Base-by-base conservation (phyloP, 2,797 vertebrate species). In the Melanotaenia parkinsoni region DNA sequence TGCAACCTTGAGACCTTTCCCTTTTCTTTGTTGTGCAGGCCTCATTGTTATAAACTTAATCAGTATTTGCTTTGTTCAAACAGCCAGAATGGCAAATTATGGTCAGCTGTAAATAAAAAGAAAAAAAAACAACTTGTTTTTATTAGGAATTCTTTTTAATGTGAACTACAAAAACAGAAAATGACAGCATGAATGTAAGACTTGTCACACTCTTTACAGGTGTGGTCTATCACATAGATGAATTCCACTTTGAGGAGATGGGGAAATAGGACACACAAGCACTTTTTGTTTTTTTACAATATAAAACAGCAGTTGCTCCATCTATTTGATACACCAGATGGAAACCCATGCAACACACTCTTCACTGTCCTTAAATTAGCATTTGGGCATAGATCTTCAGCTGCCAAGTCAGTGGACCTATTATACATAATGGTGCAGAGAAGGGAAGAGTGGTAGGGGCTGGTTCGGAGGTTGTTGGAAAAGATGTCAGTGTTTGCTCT, bases 401-500 rank as follows among this genome's bases (percentile, higher is more conserved):
- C 96, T 95, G 96, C 95, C 91, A 35, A 83, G 91, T 95, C 94
- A 93, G 90, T 95, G 94, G 93, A 71, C 74, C 69, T 88, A 94
- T 85, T 90, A 61, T 94, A 96, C 94, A 95, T 89, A 81, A 91
- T 86, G 90, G 92, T 87, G 93, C 91, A 90, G 91, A 91, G 81
- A 87, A 83, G 86, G 75, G 72, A 75, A 38, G 47, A 69, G 62
- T 26, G 24, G 47, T 47, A 45, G 76, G 77, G 71, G 72, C 65
- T 50, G 12, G 53, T 54, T 30, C 30, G 53, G 5, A 30, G 28
- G 22, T 56, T 3, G 14, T 84, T 72, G 61, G 78, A 81, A 67
- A 89, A 80, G 83, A 84, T 82, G 95, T 99, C 96, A 99, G 96
- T 99, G 98, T 96, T 99, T 99, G 93, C 96, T 99, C 93, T 99